Conservation (phyloP, 92 coral and sea anemone genomes). For the Paramuricea clavata region DNA sequence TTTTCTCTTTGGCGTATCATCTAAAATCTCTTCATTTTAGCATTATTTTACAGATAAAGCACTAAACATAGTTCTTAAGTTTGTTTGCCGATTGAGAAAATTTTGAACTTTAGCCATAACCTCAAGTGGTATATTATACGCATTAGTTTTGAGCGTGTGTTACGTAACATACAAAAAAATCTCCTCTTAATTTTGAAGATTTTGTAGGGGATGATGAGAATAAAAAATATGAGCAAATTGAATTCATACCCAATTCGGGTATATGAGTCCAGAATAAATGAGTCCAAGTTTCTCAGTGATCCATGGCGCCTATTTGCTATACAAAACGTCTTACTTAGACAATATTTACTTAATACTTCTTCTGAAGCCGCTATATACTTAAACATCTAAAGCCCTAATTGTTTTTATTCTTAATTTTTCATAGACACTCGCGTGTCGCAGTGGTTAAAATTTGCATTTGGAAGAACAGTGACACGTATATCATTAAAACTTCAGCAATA, state of each 20-base stretch:
- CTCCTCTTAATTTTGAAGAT: no score
- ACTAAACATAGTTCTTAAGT: no score
- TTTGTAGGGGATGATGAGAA: no score
- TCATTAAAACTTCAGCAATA: not conserved
- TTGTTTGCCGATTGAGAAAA: no score
- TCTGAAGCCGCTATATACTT: constrained; percentile 30
- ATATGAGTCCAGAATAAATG: not conserved
- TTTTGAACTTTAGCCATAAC: no score
- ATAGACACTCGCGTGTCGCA: constrained; percentile 10
- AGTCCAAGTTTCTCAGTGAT: not conserved
- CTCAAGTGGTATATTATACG: no score
- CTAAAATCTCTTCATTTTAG: no score
- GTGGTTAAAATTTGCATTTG: not conserved
- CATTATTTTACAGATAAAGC: no score
- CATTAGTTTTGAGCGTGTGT: no score
- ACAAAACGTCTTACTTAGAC: not conserved
- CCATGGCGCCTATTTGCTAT: not conserved
- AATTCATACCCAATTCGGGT: not conserved
- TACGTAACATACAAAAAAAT: no score
- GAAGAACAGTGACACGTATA: not conserved
- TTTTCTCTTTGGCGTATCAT: no score
- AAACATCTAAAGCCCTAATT: not conserved
- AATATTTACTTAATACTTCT: constrained; percentile 11
- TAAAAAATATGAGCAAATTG: no score
- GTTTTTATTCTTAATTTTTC: constrained; percentile 9